Evolutionary conservation across 2,113 vertebrate genomes (phyloP).

Genomic region (Chlorodrepanis virens): DNA sequence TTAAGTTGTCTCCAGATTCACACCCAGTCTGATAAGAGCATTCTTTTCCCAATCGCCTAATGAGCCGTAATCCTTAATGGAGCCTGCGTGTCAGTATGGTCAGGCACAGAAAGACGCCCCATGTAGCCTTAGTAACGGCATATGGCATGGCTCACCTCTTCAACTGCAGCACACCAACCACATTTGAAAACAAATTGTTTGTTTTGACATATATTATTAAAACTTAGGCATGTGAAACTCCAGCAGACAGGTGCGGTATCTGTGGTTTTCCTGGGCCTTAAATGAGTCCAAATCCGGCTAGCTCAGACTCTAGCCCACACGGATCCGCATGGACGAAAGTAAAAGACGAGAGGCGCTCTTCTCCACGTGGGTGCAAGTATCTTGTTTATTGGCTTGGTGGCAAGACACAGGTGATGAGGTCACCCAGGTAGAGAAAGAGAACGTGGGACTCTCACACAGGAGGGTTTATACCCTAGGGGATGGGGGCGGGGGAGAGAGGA

Average conservation of each 20-base stretch:
- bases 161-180: neutral
- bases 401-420: too few species aligned
- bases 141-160: neutral
- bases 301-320: too few species aligned
- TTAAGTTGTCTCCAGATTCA: neutral
- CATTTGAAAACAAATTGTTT: constrained; percentile 15
- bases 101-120: neutral
- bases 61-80: neutral
- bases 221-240: neutral
- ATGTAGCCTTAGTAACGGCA: neutral
- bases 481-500: too few species aligned
- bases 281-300: too few species aligned
- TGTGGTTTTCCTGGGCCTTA: too few species aligned
- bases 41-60: neutral
- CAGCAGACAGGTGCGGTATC: neutral
- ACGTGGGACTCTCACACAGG: too few species aligned
- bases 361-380: too few species aligned
- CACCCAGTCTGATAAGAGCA: neutral
- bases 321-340: too few species aligned
- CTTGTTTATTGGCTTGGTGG: too few species aligned
- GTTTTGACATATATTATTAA: neutral
- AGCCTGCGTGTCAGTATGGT: neutral
- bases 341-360: too few species aligned
- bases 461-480: too few species aligned
- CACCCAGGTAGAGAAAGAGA: too few species aligned